These are phyloP conservation scores for Ornithoptera alexandrae DNA, from an alignment of 2,888 invertebrate species.

Conservation along the genomic window DNA sequence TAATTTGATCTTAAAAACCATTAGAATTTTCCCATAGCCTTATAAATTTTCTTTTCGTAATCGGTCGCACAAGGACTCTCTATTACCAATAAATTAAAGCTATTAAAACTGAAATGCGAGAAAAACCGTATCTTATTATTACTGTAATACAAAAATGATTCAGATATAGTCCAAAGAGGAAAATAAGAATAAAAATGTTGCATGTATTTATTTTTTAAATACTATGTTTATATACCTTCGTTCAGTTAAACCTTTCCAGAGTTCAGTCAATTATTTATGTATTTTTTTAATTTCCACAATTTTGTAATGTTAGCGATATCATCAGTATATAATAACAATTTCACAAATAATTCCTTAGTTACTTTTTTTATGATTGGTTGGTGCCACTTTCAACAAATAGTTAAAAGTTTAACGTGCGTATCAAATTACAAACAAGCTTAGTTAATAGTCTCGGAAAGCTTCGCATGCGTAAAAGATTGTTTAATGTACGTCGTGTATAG, in stretches of 20 bases:
- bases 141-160: too few relatives aligned
- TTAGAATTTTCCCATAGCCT: too few relatives aligned
- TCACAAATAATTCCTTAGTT: background rate
- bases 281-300: background rate
- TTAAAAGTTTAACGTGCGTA: conserved; percentile 3
- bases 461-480: conserved; percentile 8
- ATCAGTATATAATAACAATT: background rate
- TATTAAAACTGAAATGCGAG: too few relatives aligned
- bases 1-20: too few relatives aligned
- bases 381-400: conserved; percentile 3
- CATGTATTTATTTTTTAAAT: background rate
- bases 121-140: too few relatives aligned
- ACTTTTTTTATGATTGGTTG: background rate
- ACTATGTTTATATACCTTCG: too few relatives aligned
- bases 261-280: background rate
- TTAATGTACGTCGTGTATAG: conserved; percentile 18
- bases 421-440: conserved; percentile 11
- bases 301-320: background rate
- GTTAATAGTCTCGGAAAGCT: conserved; percentile 1
- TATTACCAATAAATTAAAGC: too few relatives aligned
- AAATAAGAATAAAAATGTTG: background rate
- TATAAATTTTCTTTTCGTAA: too few relatives aligned
- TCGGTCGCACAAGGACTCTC: too few relatives aligned
- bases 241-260: background rate
- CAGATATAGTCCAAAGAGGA: too few relatives aligned